Evolutionary conservation across 2,888 invertebrate species (phyloP), one percentile per base, ranked within the genome.

Genomic region (Diarsia dahlii): DNA sequence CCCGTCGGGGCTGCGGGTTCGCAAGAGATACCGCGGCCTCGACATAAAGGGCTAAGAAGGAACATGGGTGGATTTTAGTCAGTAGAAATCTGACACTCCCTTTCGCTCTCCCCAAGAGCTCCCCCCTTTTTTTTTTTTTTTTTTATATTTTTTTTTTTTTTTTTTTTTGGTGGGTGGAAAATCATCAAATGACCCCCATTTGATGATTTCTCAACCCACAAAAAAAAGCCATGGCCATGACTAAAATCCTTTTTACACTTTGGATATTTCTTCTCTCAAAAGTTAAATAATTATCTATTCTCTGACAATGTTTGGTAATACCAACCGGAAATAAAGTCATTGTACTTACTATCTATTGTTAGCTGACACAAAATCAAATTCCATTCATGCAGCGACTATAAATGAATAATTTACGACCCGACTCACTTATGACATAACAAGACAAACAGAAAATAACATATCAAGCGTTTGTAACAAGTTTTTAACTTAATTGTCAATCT

Each of bases 351-450:
- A n/a, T 56, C 48, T 50, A 67, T 78, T 74, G 74, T 78, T 23
- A 50, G 62, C 39, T 70, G 66, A 71, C 70, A 74, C 58, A 65
- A 65, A 66, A 80, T 62, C 60, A 56, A 81, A 78, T 81, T 82
- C 71, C 56, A 56, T 78, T 81, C 78, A 74, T 71, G 67, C 67
- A 62, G 4, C 10, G 48, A 12, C 39, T 39, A 34, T 39, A 12
- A 64, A 62, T 82, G 80, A 82, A 82, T 82, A 62, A 80, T 80
- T 82, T 50, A 77, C 50, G 15, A 56, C 69, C 28, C 18, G 64
- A 62, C 67, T 50, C 54, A 58, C 56, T 28, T 65, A 80, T 62
- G 75, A 77, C 65, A 50, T 83, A 80, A 77, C 58, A 10, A 12
- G 39, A 62, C 68, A 58, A 72, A 81, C 76, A 39, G 28, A 82